Evolutionary conservation across 2,888 invertebrate genomes (phyloP).

Genomic region (Pandemis heparana): DNA sequence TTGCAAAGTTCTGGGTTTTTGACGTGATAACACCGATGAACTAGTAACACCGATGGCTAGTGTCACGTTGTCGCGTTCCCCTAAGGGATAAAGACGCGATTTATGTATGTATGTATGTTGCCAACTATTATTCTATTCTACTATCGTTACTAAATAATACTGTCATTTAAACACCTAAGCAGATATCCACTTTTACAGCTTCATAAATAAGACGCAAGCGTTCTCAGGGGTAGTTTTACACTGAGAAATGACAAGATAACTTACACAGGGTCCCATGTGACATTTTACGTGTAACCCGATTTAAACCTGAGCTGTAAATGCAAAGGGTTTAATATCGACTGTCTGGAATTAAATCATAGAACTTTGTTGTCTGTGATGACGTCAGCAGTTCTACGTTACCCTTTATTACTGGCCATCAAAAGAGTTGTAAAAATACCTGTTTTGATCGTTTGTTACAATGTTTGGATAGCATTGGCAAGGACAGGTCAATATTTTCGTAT

Average conservation of each 20-base stretch:
- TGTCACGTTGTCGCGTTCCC: no score
- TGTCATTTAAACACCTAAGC: not conserved
- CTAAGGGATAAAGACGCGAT: no score
- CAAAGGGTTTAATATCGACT: not conserved
- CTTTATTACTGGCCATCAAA: slow-evolving; percentile 31
- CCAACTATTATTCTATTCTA: not conserved
- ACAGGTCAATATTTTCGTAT: no score
- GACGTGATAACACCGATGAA: no score
- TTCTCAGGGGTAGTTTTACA: not conserved
- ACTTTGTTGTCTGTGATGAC: not conserved
- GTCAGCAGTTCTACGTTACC: slow-evolving; percentile 11
- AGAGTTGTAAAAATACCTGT: slow-evolving; percentile 35
- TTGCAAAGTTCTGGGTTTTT: not conserved
- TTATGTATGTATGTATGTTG: no score
- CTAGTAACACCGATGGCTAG: no score
- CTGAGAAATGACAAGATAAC: not conserved
- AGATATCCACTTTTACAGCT: slow-evolving; percentile 2
- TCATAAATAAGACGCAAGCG: slow-evolving; percentile 10
- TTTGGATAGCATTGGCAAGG: slow-evolving; percentile 43
- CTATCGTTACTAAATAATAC: not conserved
- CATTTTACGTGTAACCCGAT: not conserved
- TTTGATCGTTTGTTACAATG: slow-evolving; percentile 24
- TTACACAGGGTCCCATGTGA: not conserved
- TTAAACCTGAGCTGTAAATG: not conserved
- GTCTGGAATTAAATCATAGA: not conserved